Evolutionary conservation across 2,797 vertebrate genomes (phyloP).

Genomic region (Mus caroli): DNA sequence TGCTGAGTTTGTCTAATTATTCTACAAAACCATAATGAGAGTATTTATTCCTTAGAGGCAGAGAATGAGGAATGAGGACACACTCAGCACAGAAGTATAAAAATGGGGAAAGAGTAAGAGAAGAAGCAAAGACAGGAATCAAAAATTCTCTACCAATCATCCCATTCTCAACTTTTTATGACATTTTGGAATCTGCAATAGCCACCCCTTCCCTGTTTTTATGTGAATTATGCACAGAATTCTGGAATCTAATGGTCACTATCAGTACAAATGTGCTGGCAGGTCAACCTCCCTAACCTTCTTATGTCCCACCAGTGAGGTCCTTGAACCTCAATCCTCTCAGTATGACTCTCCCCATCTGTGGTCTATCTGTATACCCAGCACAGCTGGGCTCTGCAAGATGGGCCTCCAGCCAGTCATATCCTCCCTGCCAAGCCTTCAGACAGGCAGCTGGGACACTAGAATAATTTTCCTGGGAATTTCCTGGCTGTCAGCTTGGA

Average conservation of each 20-base stretch:
- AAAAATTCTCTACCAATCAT: not conserved
- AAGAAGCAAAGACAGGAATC: not conserved
- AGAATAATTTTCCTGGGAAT: slow-evolving; percentile 72
- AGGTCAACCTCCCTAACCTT: too few species aligned
- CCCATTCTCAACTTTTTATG: not conserved
- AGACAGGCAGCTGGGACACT: slow-evolving; percentile 74
- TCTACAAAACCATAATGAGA: not conserved
- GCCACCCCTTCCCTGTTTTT: not conserved
- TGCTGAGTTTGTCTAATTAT: not conserved
- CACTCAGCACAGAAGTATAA: not conserved
- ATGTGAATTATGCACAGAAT: too few species aligned
- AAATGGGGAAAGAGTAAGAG: not conserved
- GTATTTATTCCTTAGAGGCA: not conserved
- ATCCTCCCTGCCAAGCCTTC: slow-evolving; percentile 41
- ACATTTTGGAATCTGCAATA: not conserved
- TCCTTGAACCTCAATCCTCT: not conserved
- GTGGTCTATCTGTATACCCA: slow-evolving; percentile 20
- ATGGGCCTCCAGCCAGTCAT: slow-evolving; percentile 66
- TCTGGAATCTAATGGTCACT: not conserved
- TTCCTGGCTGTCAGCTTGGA: slow-evolving; percentile 43
- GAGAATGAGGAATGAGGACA: not conserved
- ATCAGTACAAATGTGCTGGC: not conserved
- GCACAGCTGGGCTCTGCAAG: slow-evolving; percentile 70
- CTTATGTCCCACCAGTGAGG: not conserved
- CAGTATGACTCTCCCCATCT: slow-evolving; percentile 19